Evolutionary conservation across 2,113 vertebrate species (phyloP), one percentile per base, ranked within the genome.

Genomic region (Ictalurus punctatus): DNA sequence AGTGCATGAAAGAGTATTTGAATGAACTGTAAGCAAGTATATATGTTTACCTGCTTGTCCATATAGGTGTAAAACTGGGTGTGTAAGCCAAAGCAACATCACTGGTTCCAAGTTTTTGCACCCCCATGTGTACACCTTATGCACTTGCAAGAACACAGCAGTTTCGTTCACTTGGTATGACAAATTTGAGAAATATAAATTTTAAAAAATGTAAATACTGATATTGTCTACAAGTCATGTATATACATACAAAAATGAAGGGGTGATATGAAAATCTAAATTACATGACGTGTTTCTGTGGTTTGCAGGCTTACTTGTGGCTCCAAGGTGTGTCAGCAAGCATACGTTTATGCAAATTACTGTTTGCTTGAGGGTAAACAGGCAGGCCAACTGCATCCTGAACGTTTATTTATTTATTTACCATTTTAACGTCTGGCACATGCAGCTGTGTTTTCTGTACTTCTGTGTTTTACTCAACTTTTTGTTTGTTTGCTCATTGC

Each of bases 251-350:
- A 71, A n/a, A 88, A 23, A 34, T 40, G 21, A 83, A 76, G 90
- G 85, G 21, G 63, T 40, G 59, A 78, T 25, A 34, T 63, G 23
- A 67, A 7, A 59, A 87, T 37, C 3, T 14, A 54, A 54, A 59
- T 76, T 67, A 73, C 44, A 40, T 23, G 17, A 65, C 27, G 37
- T 58, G 19, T 23, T 7, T 5, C 5, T 80, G 21, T 17, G 48
- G 80, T 86, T 86, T 87, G 80, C 44, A 73, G 80, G 44, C 54
- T 87, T 80, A 67, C 63, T 58, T 84, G 21, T 87, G 65, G 80
- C 65, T 84, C 25, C 67, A 65, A 81, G 90, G 88, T 85, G 88
- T 91, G 90, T 84, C 87, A 91, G 65, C 71, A 3, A 19, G 44
- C 63, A 89, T 85, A 78, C 54, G 59, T 79, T 78, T 87, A 81